Base-by-base conservation (phyloP, 2,113 vertebrate species). In the Clinocottus analis region DNA sequence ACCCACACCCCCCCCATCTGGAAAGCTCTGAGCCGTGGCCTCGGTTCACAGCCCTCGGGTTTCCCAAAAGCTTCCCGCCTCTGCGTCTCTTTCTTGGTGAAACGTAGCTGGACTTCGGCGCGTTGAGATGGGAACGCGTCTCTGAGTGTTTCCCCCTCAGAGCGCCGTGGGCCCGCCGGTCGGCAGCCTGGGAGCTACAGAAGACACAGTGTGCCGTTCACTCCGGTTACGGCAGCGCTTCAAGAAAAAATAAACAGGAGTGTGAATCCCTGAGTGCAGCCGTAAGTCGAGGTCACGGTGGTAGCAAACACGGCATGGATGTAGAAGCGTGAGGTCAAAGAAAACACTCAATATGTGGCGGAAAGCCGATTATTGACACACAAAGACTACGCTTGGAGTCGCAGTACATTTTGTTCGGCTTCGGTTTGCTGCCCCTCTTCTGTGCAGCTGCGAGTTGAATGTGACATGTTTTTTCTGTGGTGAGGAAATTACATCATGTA, bases 401-500 rank as follows among this genome's bases (percentile, higher is more conserved):
- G 13, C 66, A 31, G n/a, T 11, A 7, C 11, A 25, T 33, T 71
- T 77, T 11, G 56, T 41, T 53, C 41, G 27, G 39, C 80, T 41
- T 53, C 41, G 27, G 39, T 82, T 84, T 80, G 58, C 41, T 47
- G 65, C 17, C n/a, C 17, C 29, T 66, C 72, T 49, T 70, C 69
- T 75, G n/a, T 13, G 19, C 68, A 67, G 51, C 69, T 67, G 78
- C 10, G 12, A 37, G 64, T 51, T 85, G 49, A 85, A 69, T 53
- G 37, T 84, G 79, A 79, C 68, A 39, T 79, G 79, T 87, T 82
- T 89, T 80, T 0, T 3, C 75, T 70, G 23, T 53, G 21, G 33
- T 13, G 33, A 82, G 79, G 84, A 85, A 84, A 78, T 84, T 7
- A 90, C 41, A 62, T 89, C 81, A 89, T 64, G 47, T 37, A 14